A percentile compares a stretch with the other conserved stretches of the same genome.
phyloP scores from a whole-genome alignment of 2,888 invertebrate species.

The Graphium colonna region DNA sequence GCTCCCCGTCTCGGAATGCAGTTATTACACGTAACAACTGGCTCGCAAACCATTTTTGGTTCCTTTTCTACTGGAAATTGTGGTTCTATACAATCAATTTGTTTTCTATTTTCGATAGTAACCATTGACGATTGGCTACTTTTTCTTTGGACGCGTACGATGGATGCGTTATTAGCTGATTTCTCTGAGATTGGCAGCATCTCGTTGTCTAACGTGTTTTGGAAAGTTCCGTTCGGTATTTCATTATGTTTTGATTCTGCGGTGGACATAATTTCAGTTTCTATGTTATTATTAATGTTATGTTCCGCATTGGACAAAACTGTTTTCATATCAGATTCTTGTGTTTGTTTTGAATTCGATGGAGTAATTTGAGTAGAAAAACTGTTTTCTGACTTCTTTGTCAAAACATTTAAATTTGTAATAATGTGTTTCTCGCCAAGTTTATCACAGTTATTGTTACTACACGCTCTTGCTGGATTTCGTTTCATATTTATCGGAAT shows the following conservation, averaged over 20 bases:
- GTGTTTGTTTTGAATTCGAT: slow-evolving; percentile 1
- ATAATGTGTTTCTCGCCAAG: neutral
- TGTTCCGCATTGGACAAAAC: neutral
- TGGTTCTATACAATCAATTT: neutral
- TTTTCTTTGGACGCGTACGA: neutral
- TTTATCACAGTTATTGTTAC: neutral
- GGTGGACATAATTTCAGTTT: slow-evolving; percentile 3
- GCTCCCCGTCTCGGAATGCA: slow-evolving; percentile 5
- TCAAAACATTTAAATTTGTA: slow-evolving; percentile 12
- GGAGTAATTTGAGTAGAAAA: neutral
- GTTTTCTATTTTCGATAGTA: neutral
- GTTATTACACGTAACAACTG: neutral
- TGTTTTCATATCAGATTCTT: neutral
- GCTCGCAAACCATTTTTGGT: neutral
- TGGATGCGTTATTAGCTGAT: neutral
- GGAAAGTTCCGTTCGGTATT: neutral
- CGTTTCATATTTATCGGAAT: neutral
- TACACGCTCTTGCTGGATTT: neutral
- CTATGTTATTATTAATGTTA: slow-evolving; percentile 8
- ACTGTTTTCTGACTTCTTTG: neutral
- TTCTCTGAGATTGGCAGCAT: neutral
- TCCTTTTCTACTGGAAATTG: neutral
- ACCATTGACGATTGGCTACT: neutral
- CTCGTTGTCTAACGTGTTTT: neutral
- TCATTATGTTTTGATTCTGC: neutral